Evolutionary conservation across 2,888 invertebrate species (phyloP).

Genomic region (Hofmannophila pseudospretella): DNA sequence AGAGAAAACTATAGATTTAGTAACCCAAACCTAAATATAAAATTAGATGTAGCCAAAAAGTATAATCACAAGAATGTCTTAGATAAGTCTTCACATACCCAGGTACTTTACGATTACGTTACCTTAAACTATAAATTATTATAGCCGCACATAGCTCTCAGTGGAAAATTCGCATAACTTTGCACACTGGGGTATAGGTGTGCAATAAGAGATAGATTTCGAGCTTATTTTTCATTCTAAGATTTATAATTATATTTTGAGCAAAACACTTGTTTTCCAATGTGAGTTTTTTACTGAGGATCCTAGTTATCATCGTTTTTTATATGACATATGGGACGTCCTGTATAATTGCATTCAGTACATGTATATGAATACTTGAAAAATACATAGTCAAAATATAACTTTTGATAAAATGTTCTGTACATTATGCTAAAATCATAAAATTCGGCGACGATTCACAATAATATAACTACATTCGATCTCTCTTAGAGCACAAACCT

Average conservation of each 20-base stretch:
- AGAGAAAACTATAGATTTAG: not conserved
- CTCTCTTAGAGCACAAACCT: conserved; percentile 8
- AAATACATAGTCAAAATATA: too few species aligned
- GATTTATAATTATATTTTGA: too few species aligned
- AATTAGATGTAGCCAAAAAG: not conserved
- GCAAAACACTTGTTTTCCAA: too few species aligned
- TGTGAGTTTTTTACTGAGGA: too few species aligned
- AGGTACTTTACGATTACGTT: conserved; percentile 20
- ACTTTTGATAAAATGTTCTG: too few species aligned
- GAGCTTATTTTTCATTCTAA: too few species aligned
- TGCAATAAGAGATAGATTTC: not conserved
- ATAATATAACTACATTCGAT: not conserved
- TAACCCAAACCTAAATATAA: conserved; percentile 2
- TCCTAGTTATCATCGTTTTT: too few species aligned
- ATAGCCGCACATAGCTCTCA: conserved; percentile 30
- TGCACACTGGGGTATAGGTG: conserved; percentile 2
- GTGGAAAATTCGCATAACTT: conserved; percentile 24
- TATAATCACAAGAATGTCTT: not conserved
- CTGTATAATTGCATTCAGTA: too few species aligned
- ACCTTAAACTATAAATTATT: conserved; percentile 13
- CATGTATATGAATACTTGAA: too few species aligned
- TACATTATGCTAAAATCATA: too few species aligned
- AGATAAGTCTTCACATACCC: conserved; percentile 7
- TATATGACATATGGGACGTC: too few species aligned
- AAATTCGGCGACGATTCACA: too few species aligned